These are phyloP conservation scores for Prunella himalayana DNA, from an alignment of 2,113 vertebrate genomes.

Conservation along the genomic window DNA sequence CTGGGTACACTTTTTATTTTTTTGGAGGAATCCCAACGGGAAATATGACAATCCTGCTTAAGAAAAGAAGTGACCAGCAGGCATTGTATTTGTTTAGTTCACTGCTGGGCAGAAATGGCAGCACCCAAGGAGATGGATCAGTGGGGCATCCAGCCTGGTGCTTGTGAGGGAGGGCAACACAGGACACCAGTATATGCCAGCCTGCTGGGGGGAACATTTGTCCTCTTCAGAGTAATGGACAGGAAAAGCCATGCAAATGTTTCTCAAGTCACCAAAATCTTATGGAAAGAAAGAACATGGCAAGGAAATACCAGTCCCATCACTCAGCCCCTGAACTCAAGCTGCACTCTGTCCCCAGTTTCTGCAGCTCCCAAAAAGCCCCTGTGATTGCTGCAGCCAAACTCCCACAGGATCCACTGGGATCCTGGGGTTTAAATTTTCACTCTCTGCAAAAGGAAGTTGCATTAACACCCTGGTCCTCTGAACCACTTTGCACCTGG, in stretches of 20 bases:
- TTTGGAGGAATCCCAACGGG: neutral
- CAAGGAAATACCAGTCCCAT: neutral
- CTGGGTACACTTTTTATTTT: neutral
- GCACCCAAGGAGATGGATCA: neutral
- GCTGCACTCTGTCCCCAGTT: neutral
- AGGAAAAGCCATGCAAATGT: neutral
- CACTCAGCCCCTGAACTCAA: neutral
- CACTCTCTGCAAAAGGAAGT: neutral
- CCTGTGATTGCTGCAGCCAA: neutral
- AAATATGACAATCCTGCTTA: neutral
- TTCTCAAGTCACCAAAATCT: neutral
- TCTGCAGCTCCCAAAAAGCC: neutral
- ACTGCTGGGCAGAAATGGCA: neutral
- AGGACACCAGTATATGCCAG: neutral
- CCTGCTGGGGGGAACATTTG: neutral
- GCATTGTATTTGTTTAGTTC: neutral
- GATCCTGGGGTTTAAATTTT: neutral
- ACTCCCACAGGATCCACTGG: neutral
- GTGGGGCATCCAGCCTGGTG: neutral
- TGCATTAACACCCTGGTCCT: neutral
- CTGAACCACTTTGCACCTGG: conserved; percentile 11
- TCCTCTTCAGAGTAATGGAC: neutral
- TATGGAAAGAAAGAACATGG: neutral
- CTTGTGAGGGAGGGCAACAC: neutral
- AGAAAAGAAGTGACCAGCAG: neutral